A percentile compares a stretch with the other conserved stretches of the same genome.
Evolutionary conservation across 2,113 vertebrate genomes (phyloP).

Genomic region (Steatornis caripensis): DNA sequence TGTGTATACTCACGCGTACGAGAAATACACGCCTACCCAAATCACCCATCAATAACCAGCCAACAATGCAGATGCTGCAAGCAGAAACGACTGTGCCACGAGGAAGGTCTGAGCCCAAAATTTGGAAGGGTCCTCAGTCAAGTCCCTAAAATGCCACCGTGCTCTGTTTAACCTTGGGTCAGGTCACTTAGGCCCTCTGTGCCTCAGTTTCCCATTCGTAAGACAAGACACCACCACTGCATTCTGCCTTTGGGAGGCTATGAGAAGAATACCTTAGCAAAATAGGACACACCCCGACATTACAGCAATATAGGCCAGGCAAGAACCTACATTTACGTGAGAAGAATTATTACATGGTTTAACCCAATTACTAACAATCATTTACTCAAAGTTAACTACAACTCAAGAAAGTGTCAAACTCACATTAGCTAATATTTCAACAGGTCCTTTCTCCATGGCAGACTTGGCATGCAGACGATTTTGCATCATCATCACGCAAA

Average conservation of each 20-base stretch:
- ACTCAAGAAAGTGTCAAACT: background rate
- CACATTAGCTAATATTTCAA: background rate
- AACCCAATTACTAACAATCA: constrained; percentile 18
- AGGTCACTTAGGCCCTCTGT: background rate
- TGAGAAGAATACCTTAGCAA: background rate
- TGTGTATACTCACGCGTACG: accelerated
- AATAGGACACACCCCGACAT: background rate
- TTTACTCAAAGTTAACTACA: background rate
- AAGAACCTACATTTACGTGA: background rate
- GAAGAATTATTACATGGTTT: background rate
- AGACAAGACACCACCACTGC: background rate
- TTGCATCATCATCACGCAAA: background rate
- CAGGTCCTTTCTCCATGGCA: background rate
- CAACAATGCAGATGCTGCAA: accelerated
- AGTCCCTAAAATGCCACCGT: background rate
- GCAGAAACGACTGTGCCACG: accelerated
- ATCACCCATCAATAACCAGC: accelerated
- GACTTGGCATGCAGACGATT: background rate
- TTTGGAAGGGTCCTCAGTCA: background rate
- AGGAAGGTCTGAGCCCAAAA: background rate
- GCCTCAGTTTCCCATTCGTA: background rate
- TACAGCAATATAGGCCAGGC: background rate
- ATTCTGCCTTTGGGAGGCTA: background rate
- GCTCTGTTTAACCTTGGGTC: background rate
- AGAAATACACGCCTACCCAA: background rate